These are phyloP conservation scores for Anthopleura sola DNA, from an alignment of 64 coral and sea anemone genomes.

Conservation along the genomic window DNA sequence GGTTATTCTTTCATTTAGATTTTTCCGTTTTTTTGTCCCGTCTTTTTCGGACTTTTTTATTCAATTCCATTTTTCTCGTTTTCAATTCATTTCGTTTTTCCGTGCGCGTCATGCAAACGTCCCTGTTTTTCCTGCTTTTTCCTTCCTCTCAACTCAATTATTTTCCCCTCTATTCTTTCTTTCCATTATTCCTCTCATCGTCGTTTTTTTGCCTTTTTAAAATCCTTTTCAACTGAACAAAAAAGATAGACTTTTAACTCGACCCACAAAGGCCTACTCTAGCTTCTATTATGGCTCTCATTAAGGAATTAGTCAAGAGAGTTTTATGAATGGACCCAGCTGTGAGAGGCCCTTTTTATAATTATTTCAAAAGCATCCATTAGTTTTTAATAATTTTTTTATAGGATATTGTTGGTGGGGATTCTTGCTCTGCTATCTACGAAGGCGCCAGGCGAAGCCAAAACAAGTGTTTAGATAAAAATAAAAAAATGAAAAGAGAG, in stretches of 20 bases:
- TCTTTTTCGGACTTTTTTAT: background rate
- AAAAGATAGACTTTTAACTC: background rate
- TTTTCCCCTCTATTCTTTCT: background rate
- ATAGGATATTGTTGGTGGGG: background rate
- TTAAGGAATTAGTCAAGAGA: slow-evolving; percentile 5
- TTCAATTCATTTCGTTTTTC: background rate
- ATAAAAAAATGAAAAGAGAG: background rate
- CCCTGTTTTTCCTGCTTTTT: background rate
- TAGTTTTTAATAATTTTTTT: background rate
- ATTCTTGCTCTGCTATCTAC: background rate
- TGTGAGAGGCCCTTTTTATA: background rate
- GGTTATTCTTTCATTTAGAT: background rate
- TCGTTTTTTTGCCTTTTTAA: background rate
- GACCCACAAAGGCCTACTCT: background rate
- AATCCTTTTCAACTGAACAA: background rate
- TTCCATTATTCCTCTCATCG: background rate
- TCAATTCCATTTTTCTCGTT: background rate
- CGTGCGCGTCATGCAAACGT: background rate
- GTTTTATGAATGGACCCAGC: background rate
- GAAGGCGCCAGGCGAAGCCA: background rate
- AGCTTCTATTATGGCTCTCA: background rate
- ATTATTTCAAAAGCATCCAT: background rate
- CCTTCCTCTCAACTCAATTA: background rate
- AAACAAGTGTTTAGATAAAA: background rate
- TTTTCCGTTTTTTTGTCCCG: background rate